Evolutionary conservation across 2,888 invertebrate species (phyloP).

Genomic region (Nowickia ferox): DNA sequence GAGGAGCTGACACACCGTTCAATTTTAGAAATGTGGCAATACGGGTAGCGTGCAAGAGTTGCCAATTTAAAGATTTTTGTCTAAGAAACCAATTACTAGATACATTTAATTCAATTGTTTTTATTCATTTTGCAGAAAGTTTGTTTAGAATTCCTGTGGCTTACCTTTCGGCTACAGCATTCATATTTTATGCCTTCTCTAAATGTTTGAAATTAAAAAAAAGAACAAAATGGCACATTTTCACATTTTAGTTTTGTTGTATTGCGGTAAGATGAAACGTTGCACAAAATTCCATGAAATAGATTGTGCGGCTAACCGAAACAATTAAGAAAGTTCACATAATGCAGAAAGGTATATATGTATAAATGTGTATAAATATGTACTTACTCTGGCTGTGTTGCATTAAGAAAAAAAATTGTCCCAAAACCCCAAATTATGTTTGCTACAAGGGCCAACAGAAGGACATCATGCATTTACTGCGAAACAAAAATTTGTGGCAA

Average conservation of each 20-base stretch:
- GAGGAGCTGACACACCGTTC: too few species aligned
- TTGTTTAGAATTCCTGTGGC: conserved; percentile 82
- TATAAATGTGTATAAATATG: too few species aligned
- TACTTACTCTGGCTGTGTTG: conserved; percentile 42
- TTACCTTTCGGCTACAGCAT: conserved; percentile 76
- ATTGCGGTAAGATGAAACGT: conserved; percentile 61
- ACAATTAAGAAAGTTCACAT: conserved; percentile 82
- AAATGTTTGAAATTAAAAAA: not conserved
- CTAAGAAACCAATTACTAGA: not conserved
- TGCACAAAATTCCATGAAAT: conserved; percentile 79
- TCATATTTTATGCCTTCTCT: conserved; percentile 55
- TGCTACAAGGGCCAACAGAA: not conserved
- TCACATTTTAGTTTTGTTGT: conserved; percentile 32
- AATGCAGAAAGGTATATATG: conserved; percentile 63
- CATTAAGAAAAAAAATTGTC: conserved; percentile 24
- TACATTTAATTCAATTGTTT: conserved; percentile 32
- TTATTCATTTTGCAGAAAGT: conserved; percentile 74
- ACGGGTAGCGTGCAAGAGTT: fast-evolving
- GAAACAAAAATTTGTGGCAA: conserved; percentile 52
- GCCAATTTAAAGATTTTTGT: not conserved
- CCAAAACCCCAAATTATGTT: conserved; percentile 31
- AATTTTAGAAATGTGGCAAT: too few species aligned
- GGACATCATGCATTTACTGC: conserved; percentile 49
- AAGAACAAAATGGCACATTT: not conserved
- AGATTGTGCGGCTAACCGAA: conserved; percentile 83